Evolutionary conservation across 2,888 invertebrate species (phyloP), one percentile per base, ranked within the genome.

Genomic region (Latheticus oryzae): DNA sequence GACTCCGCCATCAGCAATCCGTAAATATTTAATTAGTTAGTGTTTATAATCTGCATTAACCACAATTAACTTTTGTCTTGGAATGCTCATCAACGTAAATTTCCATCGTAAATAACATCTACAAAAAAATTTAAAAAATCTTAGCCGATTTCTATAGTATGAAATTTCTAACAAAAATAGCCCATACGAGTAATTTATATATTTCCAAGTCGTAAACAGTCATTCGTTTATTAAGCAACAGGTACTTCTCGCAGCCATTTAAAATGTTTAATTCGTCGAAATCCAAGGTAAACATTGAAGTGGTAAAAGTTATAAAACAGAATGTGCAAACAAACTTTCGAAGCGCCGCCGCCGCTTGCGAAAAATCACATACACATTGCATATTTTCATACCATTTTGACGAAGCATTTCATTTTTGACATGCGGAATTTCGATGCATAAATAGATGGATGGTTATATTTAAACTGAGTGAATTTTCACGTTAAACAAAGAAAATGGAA

Each of bases 291-390:
- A 56, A 56, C 56, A 56, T 11, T 35, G 33, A 33, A 56, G 56
- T 56, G 56, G 56, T 28, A 50, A 50, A 50, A 48, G 56, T 55
- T 56, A 56, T 56, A 56, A 56, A 56, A 50, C 56, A 56, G 56
- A 56, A 42, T 30, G 56, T 50, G 50, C 56, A 55, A 55, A 55
- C 52, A 52, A 54, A 45, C 33, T 45, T 26, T n/a, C n/a, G n/a
- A n/a, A n/a, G n/a, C n/a, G n/a, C 33, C 26, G 53, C 37, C 45
- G 45, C 35, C 53, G 43, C 37, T 37, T 52, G 52, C 52, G 42
- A 52, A 42, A 52, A 52, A 52, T 40, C 42, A 23, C 52, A 51
- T 43, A 28, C 45, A 30, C 24, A 38, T 42, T 40, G 43, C 38
- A 52, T 45, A 57, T 57, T 57, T 55, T 52, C 38, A 51, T 51